Base-by-base conservation (phyloP, 2,797 vertebrate genomes). In the Hemibagrus guttatus region DNA sequence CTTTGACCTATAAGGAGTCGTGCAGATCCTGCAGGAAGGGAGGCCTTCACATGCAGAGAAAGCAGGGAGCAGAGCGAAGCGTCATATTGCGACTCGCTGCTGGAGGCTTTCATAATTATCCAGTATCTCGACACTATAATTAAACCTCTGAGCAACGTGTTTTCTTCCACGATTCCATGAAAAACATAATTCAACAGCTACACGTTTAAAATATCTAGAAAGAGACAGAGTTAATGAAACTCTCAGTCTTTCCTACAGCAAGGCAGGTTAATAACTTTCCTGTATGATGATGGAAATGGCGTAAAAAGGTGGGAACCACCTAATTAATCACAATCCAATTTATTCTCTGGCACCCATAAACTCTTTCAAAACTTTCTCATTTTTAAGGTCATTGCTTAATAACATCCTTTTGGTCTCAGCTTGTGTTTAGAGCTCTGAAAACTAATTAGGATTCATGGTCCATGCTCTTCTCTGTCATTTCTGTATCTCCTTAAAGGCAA, bases 51-150 rank as follows among this genome's bases (percentile, higher is more conserved):
- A 85, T 78, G 78, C 83, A 68, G 61, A 75, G 84, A 69, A n/a
- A 74, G 78, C 68, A 84, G 46, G 46, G 69, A 88, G 46, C 46
- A 39, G 26, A 81, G 56, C 0, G 23, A 80, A 63, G 59, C 68
- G 19, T 75, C 83, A 88, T 69, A 68, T 75, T 82, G 69, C n/a
- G 31, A 42, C 64, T 76, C 71, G 3, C 79, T 71, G 84, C 84
- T 88, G 79, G 61, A 78, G 84, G 84, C 54, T 78, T 76, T 85
- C 21, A 0, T 69, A 85, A 85, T 88, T 79, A 83, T 85, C 71
- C 52, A 52, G 49, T 52, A 85, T 35, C 23, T 72, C 23, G 54
- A 78, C 69, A 52, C 26, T 28, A 52, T 88, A 75, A 88, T 85
- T 88, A 88, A 82, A 46, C 35, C 84, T 76, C 87, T 31, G 35